A percentile compares a stretch with the other conserved stretches of the same genome.
phyloP scores from a whole-genome alignment of 2,113 vertebrate species.

The Osmerus mordax region DNA sequence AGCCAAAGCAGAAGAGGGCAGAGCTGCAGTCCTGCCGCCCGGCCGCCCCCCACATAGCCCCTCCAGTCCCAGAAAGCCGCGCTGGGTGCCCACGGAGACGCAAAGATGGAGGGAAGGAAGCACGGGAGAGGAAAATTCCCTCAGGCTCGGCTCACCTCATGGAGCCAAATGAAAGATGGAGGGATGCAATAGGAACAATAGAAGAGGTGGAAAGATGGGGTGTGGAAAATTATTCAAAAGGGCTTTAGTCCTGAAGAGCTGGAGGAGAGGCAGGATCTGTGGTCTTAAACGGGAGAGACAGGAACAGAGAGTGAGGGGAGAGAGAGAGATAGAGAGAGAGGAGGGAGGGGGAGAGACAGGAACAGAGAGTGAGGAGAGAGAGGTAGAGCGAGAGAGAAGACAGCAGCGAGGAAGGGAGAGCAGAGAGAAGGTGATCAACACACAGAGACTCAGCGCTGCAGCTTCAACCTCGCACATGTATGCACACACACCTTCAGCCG shows the following conservation, averaged over 20 bases:
- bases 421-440: conserved; percentile 27
- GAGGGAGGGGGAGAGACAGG: background rate
- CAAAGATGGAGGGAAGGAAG: conserved; percentile 37
- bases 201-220: conserved; percentile 1
- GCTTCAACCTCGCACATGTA: conserved; percentile 20
- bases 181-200: conserved; percentile 11
- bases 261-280: conserved; percentile 8
- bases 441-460: conserved; percentile 29
- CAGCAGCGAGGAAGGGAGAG: background rate
- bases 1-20: conserved; percentile 79
- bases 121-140: conserved; percentile 15
- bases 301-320: background rate
- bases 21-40: conserved; percentile 69
- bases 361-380: conserved; percentile 4
- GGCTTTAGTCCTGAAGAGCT: conserved; percentile 14
- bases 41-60: conserved; percentile 69
- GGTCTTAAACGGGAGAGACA: background rate
- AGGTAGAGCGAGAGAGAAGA: conserved; percentile 7
- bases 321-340: background rate
- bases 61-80: conserved; percentile 39
- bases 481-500: conserved; percentile 4
- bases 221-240: conserved; percentile 5
- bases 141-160: conserved; percentile 32
- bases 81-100: conserved; percentile 44
- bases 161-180: conserved; percentile 20